These are phyloP conservation scores for Rhagium mordax DNA, from an alignment of 2,888 invertebrate genomes.

Conservation along the genomic window DNA sequence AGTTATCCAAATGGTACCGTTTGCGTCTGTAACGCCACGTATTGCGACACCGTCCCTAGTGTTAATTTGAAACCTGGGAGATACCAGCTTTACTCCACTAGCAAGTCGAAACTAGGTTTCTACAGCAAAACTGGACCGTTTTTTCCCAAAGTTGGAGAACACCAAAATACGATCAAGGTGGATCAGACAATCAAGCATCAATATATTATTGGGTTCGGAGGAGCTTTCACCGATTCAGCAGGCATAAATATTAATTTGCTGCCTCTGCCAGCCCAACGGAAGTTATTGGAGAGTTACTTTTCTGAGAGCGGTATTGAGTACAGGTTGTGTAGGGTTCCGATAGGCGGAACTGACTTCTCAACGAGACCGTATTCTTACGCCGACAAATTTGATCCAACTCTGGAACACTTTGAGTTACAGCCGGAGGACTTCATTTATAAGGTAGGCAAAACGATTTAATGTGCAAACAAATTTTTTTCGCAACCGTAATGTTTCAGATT, in stretches of 20 bases:
- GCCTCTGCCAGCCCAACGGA: slow-evolving; percentile 70
- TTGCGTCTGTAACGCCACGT: slow-evolving; percentile 68
- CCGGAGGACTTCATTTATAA: neutral
- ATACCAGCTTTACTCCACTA: slow-evolving; percentile 66
- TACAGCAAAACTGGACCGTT: slow-evolving; percentile 69
- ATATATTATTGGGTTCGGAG: slow-evolving; percentile 86
- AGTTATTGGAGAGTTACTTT: slow-evolving; percentile 78
- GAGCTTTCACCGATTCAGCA: slow-evolving; percentile 80
- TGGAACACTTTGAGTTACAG: neutral
- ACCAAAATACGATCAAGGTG: neutral
- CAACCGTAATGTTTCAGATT: too few species aligned
- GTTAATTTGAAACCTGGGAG: slow-evolving; percentile 41
- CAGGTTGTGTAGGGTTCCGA: slow-evolving; percentile 84
- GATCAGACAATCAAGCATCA: slow-evolving; percentile 71
- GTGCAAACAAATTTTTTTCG: too few species aligned
- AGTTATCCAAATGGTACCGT: slow-evolving; percentile 52
- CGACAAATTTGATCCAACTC: slow-evolving; percentile 57
- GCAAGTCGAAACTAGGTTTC: slow-evolving; percentile 73
- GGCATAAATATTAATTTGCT: slow-evolving; percentile 80
- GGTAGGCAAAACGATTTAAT: neutral
- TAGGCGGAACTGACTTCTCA: slow-evolving; percentile 91
- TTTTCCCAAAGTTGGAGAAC: neutral
- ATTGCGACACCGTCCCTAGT: slow-evolving; percentile 68
- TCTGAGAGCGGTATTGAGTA: slow-evolving; percentile 81
- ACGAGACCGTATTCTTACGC: slow-evolving; percentile 85